Evolutionary conservation across 2,797 vertebrate genomes (phyloP).

Genomic region (Eulemur rubriventer): DNA sequence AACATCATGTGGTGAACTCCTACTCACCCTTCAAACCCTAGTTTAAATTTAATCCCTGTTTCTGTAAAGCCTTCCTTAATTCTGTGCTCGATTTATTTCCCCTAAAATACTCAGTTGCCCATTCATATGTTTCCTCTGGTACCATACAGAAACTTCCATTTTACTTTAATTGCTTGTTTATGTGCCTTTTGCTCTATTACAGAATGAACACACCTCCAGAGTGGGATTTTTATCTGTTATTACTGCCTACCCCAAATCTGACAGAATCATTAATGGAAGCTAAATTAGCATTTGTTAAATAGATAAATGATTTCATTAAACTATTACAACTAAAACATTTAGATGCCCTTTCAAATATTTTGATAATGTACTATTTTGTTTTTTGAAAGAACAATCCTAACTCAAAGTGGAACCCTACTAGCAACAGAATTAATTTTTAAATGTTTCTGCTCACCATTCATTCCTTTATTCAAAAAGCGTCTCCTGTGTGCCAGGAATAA

Average conservation of each 20-base stretch:
- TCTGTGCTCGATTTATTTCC: background rate
- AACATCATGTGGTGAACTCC: background rate
- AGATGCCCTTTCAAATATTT: background rate
- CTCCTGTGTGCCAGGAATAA: background rate
- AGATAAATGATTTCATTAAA: background rate
- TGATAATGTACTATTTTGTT: background rate
- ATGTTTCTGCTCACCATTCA: background rate
- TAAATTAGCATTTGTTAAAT: background rate
- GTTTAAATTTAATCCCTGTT: background rate
- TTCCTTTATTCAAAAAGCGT: background rate
- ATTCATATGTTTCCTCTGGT: background rate
- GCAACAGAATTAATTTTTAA: background rate
- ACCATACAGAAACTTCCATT: background rate
- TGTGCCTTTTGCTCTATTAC: background rate
- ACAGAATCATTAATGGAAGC: background rate
- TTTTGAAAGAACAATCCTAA: background rate
- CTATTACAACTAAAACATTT: constrained; percentile 16
- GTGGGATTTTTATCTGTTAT: background rate
- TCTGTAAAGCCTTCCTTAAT: background rate
- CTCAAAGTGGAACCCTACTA: background rate
- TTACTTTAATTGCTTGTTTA: background rate
- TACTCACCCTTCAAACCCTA: background rate
- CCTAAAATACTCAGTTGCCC: background rate
- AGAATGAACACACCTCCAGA: background rate
- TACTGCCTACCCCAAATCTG: background rate